phyloP scores from a whole-genome alignment of 1,140 invertebrate species.

The Liolophura sinensis region DNA sequence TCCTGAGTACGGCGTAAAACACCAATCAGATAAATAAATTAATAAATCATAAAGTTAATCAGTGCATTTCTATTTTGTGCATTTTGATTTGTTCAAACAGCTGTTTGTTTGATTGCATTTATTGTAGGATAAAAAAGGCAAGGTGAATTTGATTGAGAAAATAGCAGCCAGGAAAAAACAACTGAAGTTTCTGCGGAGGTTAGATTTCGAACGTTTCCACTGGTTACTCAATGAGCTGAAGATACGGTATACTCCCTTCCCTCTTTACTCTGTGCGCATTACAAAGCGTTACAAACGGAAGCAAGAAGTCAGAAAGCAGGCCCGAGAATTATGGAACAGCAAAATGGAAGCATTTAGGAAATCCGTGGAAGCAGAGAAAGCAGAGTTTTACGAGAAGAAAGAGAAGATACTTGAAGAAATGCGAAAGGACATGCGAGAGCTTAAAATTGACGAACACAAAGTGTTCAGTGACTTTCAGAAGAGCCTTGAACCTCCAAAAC shows the following conservation, averaged over 20 bases:
- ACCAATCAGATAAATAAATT: too few species aligned
- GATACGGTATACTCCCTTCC: constrained; percentile 70
- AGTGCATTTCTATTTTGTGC: not conserved
- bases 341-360: constrained; percentile 69
- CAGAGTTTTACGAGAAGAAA: constrained; percentile 68
- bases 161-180: constrained; percentile 77
- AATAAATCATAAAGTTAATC: not conserved
- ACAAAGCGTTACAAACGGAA: constrained; percentile 8
- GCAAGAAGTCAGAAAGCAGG: constrained; percentile 68
- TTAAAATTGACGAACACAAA: constrained; percentile 61
- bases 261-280: constrained; percentile 53
- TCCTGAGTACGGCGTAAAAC: too few species aligned
- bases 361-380: constrained; percentile 69
- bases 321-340: constrained; percentile 68
- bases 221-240: constrained; percentile 83
- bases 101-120: constrained; percentile 42
- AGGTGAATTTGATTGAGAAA: constrained; percentile 68
- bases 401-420: constrained; percentile 69
- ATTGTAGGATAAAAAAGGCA: constrained; percentile 62
- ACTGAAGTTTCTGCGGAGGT: constrained; percentile 69
- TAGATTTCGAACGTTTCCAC: constrained; percentile 83
- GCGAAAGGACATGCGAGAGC: constrained; percentile 70
- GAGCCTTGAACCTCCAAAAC: too few species aligned
- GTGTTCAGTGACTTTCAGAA: constrained; percentile 14
- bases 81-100: not conserved